Evolutionary conservation across 2,797 vertebrate species (phyloP).

Genomic region (Pipistrellus nathusii): DNA sequence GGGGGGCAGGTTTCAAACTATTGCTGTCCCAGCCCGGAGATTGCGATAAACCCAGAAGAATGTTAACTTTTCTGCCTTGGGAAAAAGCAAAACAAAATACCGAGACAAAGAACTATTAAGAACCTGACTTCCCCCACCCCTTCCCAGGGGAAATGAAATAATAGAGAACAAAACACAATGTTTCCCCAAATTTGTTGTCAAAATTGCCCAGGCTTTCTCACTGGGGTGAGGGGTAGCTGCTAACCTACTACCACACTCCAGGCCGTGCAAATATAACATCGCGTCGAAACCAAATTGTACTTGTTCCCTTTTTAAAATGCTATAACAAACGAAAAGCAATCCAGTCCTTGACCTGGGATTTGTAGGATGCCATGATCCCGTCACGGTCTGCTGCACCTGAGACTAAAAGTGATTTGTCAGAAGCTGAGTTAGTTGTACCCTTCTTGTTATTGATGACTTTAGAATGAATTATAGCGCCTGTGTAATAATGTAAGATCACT

Average conservation of each 20-base stretch:
- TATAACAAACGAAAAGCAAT: constrained; percentile 54
- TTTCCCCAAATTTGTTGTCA: not conserved
- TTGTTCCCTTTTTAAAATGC: constrained; percentile 63
- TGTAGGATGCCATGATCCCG: constrained; percentile 37
- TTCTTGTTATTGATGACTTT: constrained; percentile 50
- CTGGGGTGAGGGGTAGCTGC: not conserved
- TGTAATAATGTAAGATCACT: not conserved
- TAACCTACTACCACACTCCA: not conserved
- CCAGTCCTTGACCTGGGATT: constrained; percentile 55
- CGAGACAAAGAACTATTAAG: not conserved
- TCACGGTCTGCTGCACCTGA: not conserved
- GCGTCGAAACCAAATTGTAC: constrained; percentile 34
- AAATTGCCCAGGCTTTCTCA: not conserved
- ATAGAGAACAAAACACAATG: not conserved
- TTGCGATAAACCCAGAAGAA: not conserved
- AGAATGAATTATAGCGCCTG: not conserved
- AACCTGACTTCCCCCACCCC: not conserved
- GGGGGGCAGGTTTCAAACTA: not conserved
- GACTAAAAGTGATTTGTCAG: constrained; percentile 62
- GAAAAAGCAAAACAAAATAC: not conserved
- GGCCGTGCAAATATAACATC: not conserved
- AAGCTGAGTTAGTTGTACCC: constrained; percentile 17
- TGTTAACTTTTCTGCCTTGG: not conserved
- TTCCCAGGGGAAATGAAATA: not conserved
- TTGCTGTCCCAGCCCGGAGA: not conserved